Base-by-base conservation (phyloP, 1,140 invertebrate species). In the Ceratina japonica region DNA sequence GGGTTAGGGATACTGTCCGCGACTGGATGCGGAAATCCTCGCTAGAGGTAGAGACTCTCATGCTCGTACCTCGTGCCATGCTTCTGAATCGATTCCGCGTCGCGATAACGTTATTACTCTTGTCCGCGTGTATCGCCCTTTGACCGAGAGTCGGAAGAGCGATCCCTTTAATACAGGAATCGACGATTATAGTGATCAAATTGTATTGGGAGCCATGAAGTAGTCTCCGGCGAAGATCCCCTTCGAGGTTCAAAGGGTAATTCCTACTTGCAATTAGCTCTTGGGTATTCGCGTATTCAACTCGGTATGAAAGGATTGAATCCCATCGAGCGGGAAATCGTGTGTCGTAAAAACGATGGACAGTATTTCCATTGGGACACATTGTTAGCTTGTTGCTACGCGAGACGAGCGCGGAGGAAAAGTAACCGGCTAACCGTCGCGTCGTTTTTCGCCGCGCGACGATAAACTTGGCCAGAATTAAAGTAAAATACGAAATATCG, bases 401-500 rank as follows among this genome's bases (percentile, higher is more conserved):
- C 37, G 37, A 44, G 37, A 44, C 37, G 20, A 56, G 27, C 5
- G 15, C 2, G 12, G n/a, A 63, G 24, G 37, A 12, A 12, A 51
- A 70, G 27, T 56, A 70, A 22, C 20, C 56, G 24, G 54, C 31
- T 20, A 18, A 37, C 24, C 18, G 49, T 54, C 15, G 22, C n/a
- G 27, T 18, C 20, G 10, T 44, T 58, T 75, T 44, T 54, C 31
- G 68, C 51, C 44, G 15, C 52, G 61, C 3, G 22, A 70, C 59
- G 62, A 75, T 83, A 83, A 84, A 83, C 56, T 68, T 69, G 27
- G 58, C 31, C 52, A 63, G 52, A 84, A 84, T 84, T 84, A 84
- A 84, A 76, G 82, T 84, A 84, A 84, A 84, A 83, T 73, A 65
- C 79, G 56, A 85, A 82, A 81, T 82, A 84, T 82, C 75, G 24